A percentile compares a stretch with the other conserved stretches of the same genome.
phyloP scores from a whole-genome alignment of 2,888 invertebrate species.

The Lordiphosa fenestrarum region DNA sequence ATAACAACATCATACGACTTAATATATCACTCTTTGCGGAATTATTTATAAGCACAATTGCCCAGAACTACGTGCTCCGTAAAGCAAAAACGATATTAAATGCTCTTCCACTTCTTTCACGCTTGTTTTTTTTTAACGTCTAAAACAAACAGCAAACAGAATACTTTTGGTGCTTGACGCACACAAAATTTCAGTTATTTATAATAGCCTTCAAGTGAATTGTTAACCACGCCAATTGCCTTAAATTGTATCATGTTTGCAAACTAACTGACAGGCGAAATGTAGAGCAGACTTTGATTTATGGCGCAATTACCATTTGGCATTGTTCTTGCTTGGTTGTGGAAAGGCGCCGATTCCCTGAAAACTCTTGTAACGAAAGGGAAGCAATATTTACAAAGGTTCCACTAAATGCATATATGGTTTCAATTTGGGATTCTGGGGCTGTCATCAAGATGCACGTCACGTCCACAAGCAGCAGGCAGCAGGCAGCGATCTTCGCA shows the following conservation, averaged over 20 bases:
- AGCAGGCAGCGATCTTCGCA: constrained; percentile 15
- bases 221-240: constrained; percentile 26
- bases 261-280: constrained; percentile 47
- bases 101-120: not conserved
- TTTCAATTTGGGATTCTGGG: constrained; percentile 41
- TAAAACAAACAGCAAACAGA: constrained; percentile 12
- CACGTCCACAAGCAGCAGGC: constrained; percentile 52
- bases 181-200: constrained; percentile 43
- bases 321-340: constrained; percentile 37
- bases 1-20: too few relatives aligned
- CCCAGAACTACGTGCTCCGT: not conserved
- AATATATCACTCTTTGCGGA: too few relatives aligned
- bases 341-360: constrained; percentile 19
- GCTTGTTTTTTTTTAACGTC: not conserved
- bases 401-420: not conserved
- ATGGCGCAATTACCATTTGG: constrained; percentile 52
- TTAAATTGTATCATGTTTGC: constrained; percentile 28
- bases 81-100: not conserved
- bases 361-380: constrained; percentile 9
- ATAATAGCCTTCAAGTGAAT: constrained; percentile 33
- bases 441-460: constrained; percentile 57
- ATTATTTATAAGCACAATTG: too few relatives aligned
- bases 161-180: constrained; percentile 24
- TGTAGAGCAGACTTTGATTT: constrained; percentile 65
- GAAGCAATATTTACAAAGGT: constrained; percentile 4